Conservation (phyloP, 2,888 invertebrate genomes). For the Lissonota sp. region DNA sequence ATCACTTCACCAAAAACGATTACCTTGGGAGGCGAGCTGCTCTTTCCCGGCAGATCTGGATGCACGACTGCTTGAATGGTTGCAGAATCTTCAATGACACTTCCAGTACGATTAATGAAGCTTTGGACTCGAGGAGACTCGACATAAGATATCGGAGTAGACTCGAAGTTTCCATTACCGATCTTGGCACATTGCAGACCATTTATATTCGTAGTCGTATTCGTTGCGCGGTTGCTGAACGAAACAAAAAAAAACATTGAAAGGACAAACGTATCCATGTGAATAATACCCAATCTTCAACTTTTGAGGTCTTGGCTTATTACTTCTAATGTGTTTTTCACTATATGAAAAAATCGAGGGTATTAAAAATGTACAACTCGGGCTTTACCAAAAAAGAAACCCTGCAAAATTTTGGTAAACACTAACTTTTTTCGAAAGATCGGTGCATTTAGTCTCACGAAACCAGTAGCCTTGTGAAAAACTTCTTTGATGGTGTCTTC, state of each 20-base stretch:
- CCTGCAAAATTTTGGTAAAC: neutral
- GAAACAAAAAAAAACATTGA: neutral
- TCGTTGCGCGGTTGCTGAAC: neutral
- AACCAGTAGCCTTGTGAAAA: constrained; percentile 73
- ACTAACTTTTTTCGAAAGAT: constrained; percentile 66
- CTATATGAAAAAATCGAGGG: too few species aligned
- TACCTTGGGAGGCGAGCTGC: constrained; percentile 19
- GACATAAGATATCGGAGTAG: neutral
- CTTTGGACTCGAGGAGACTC: neutral
- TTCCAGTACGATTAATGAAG: constrained; percentile 22
- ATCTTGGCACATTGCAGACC: constrained; percentile 1
- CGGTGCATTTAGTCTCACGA: constrained; percentile 70
- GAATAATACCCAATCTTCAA: too few species aligned
- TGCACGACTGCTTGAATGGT: constrained; percentile 37
- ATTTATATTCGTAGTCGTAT: constrained; percentile 14
- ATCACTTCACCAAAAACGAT: neutral
- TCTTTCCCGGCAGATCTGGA: constrained; percentile 21
- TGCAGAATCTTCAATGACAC: neutral
- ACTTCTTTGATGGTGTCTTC: constrained; percentile 71
- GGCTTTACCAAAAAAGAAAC: neutral
- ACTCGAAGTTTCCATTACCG: neutral
- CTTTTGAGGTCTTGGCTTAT: too few species aligned
- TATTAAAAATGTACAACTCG: neutral
- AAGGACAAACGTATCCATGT: too few species aligned
- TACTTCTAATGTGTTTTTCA: too few species aligned